A percentile compares a stretch with the other conserved stretches of the same genome.
Evolutionary conservation across 2,888 invertebrate genomes (phyloP).

Genomic region (Argyra leucocephala): DNA sequence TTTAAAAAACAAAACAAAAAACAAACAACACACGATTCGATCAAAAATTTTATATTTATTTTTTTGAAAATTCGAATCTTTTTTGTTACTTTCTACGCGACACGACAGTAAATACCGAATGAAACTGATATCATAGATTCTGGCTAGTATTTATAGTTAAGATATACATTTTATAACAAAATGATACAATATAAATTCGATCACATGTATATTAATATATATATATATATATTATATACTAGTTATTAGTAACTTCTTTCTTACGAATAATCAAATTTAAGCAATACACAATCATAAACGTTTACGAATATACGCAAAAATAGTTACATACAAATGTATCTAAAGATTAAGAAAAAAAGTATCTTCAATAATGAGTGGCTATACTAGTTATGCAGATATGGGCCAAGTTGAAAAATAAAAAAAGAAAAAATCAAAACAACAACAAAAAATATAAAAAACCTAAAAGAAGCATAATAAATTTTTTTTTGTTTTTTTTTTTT

Average conservation of each 20-base stretch:
- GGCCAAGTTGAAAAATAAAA: background rate
- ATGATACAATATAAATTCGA: background rate
- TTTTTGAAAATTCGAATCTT: background rate
- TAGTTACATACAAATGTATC: background rate
- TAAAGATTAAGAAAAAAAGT: background rate
- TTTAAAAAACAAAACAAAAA: too few species aligned
- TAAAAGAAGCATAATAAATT: background rate
- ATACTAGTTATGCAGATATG: slow-evolving; percentile 6
- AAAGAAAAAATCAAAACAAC: background rate
- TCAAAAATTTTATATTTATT: too few species aligned
- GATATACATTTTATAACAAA: background rate
- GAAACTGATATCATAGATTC: slow-evolving; percentile 11
- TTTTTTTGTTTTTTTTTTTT: background rate
- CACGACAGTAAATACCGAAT: slow-evolving; percentile 7
- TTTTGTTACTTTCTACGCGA: background rate
- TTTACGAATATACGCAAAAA: background rate
- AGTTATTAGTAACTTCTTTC: background rate
- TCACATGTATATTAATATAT: background rate
- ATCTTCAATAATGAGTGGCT: background rate
- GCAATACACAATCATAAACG: background rate
- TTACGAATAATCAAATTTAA: background rate
- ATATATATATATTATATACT: background rate
- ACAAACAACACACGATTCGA: too few species aligned
- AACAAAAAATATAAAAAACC: background rate
- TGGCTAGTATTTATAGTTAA: slow-evolving; percentile 10